Conservation (phyloP, 1,140 invertebrate species). For the Drosophila repletoides region DNA sequence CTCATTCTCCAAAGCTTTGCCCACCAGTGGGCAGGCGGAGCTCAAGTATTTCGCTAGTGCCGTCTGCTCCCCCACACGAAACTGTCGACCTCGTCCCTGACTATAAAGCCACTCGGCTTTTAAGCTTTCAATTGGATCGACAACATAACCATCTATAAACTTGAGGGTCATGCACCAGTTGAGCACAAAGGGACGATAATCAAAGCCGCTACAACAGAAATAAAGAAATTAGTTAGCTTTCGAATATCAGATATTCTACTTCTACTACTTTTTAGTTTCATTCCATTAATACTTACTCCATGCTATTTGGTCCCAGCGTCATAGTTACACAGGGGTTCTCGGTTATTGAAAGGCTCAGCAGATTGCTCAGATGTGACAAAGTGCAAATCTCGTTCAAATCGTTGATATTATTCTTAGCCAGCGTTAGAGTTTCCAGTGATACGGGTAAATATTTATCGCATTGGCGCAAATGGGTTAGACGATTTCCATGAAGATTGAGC, state of each 20-base stretch:
- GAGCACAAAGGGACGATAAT: conserved; percentile 95
- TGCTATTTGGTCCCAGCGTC: conserved; percentile 59
- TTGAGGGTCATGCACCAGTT: conserved; percentile 96
- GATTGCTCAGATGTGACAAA: conserved; percentile 88
- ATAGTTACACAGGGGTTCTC: conserved; percentile 90
- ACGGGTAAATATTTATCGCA: conserved; percentile 92
- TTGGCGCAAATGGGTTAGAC: conserved; percentile 90
- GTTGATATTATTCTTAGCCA: conserved; percentile 92
- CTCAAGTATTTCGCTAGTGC: conserved; percentile 92
- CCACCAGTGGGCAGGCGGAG: conserved; percentile 89
- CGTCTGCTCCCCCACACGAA: conserved; percentile 91
- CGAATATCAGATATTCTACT: neutral
- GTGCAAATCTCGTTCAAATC: conserved; percentile 95
- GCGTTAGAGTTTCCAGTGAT: conserved; percentile 88
- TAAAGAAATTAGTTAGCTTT: neutral
- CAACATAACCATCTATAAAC: conserved; percentile 93
- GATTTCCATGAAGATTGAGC: conserved; percentile 93
- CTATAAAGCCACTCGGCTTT: conserved; percentile 98
- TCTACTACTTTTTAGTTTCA: too few relatives aligned
- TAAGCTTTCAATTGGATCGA: conserved; percentile 94
- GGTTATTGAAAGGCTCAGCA: conserved; percentile 91
- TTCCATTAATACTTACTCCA: conserved; percentile 78
- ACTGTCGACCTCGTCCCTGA: conserved; percentile 94
- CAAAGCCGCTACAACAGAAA: conserved; percentile 88
- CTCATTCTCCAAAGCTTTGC: conserved; percentile 90